Conservation (phyloP, 1,140 invertebrate genomes). For the Rhopalosiphum padi region DNA sequence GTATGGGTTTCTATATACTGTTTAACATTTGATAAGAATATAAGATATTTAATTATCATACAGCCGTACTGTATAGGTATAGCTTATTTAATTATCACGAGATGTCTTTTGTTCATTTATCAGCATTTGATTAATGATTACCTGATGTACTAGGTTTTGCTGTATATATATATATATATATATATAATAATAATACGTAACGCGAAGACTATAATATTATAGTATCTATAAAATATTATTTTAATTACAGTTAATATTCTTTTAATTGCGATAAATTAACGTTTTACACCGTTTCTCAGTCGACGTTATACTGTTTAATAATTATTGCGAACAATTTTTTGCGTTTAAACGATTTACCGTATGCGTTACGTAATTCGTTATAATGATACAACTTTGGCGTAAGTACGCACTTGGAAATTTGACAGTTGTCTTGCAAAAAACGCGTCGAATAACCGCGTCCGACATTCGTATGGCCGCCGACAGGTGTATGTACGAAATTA, state of each 20-base stretch:
- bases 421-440: background rate
- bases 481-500: background rate
- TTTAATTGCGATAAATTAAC: background rate
- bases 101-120: slow-evolving; percentile 8
- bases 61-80: background rate
- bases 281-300: background rate
- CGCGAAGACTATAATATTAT: background rate
- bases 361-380: background rate
- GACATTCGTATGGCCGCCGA: background rate
- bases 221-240: slow-evolving; percentile 7
- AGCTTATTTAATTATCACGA: slow-evolving; percentile 1
- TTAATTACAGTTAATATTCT: background rate
- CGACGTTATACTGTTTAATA: background rate
- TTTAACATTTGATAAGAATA: slow-evolving; percentile 13
- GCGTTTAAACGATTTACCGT: background rate
- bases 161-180: too few species aligned
- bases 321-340: background rate
- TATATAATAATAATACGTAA: background rate
- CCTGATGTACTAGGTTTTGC: background rate
- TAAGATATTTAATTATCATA: slow-evolving; percentile 20
- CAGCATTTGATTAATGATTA: background rate
- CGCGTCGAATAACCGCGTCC: background rate
- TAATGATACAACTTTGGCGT: background rate
- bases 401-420: background rate
- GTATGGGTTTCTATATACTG: background rate